Percentiles rank a stretch among this genome's conserved stretches.
Evolutionary conservation across 1,140 invertebrate species (phyloP).

Genomic region (Sesamia nonagrioides): DNA sequence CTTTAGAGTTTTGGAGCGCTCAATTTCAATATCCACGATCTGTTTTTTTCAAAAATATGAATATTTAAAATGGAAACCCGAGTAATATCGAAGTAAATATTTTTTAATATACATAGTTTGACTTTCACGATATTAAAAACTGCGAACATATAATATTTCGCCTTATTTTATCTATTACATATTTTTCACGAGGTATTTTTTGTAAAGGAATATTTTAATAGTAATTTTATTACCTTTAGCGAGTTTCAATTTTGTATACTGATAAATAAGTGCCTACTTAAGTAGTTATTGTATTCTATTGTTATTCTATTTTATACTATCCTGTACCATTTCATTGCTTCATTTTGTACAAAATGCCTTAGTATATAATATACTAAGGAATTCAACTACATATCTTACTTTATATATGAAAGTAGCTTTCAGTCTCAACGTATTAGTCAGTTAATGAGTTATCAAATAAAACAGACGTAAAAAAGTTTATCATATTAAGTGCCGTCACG

Average conservation of each 20-base stretch:
- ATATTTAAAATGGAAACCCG: constrained; percentile 11
- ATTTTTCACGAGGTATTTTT: neutral
- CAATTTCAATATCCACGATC: constrained; percentile 37
- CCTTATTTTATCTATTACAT: neutral
- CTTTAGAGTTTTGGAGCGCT: constrained; percentile 40
- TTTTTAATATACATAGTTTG: constrained; percentile 38
- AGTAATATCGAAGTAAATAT: constrained; percentile 13
- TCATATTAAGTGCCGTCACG: too few species aligned
- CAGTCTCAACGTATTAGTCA: too few species aligned
- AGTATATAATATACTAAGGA: too few species aligned
- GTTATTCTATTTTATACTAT: too few species aligned
- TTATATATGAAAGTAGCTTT: too few species aligned
- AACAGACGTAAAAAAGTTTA: too few species aligned
- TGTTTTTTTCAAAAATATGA: constrained; percentile 40
- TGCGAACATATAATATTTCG: neutral
- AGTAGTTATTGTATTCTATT: too few species aligned
- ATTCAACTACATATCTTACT: too few species aligned
- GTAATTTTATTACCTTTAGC: neutral
- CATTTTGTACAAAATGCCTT: too few species aligned
- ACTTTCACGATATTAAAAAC: neutral
- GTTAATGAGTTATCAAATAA: too few species aligned
- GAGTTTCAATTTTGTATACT: neutral
- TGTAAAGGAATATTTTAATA: neutral
- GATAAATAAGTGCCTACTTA: too few species aligned
- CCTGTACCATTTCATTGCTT: neutral